These are phyloP conservation scores for Lepidocyrtoides sp. DNA, from an alignment of 2,888 invertebrate species.

Conservation along the genomic window DNA sequence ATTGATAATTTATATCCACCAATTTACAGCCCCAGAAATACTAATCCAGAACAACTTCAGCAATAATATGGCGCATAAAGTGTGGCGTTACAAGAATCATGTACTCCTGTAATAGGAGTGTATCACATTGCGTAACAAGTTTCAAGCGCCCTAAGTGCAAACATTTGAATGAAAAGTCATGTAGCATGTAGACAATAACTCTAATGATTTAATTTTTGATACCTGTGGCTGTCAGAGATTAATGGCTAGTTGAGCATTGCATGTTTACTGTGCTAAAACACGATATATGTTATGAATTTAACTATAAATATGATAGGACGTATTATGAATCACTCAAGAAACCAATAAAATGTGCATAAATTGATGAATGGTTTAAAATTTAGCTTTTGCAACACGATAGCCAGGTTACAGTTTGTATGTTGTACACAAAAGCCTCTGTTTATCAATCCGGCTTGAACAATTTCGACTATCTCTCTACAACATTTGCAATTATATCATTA, in stretches of 20 bases:
- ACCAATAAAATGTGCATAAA: not conserved
- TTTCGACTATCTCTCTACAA: too few species aligned
- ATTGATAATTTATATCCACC: constrained; percentile 11
- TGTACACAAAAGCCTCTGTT: too few species aligned
- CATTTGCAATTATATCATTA: too few species aligned
- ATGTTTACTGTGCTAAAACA: not conserved
- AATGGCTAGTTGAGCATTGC: constrained; percentile 49
- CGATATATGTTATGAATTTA: not conserved
- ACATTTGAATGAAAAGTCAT: not conserved
- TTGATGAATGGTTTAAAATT: constrained; percentile 37
- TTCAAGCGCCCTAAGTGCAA: constrained; percentile 38
- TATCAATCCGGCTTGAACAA: too few species aligned
- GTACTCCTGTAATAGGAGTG: not conserved
- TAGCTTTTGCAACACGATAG: too few species aligned
- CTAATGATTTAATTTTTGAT: constrained; percentile 66
- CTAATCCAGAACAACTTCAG: not conserved
- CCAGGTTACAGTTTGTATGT: not conserved
- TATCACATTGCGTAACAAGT: constrained; percentile 34
- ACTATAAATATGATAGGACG: not conserved
- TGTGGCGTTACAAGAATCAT: not conserved
- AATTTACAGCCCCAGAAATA: constrained; percentile 6
- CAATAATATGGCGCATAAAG: too few species aligned
- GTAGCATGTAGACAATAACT: constrained; percentile 43
- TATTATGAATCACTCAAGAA: not conserved
- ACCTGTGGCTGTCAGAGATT: constrained; percentile 66